Evolutionary conservation across 2,888 invertebrate species (phyloP).

Genomic region (Phengaris alcon): DNA sequence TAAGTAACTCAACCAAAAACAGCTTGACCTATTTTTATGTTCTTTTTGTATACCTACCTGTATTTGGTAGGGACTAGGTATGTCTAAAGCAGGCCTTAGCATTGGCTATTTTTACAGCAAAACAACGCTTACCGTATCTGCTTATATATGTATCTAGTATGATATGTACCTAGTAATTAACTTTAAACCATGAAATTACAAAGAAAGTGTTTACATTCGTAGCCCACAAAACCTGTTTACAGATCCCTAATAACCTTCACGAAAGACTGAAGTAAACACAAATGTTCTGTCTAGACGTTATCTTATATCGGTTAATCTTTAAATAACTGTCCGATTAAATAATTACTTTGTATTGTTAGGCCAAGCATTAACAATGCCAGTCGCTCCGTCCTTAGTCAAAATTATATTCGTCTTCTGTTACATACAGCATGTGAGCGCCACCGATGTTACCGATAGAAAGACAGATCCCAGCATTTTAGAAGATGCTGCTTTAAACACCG

Average conservation of each 20-base stretch:
- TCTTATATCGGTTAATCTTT: constrained; percentile 26
- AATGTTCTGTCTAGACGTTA: constrained; percentile 6
- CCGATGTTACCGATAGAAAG: constrained; percentile 17
- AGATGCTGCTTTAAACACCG: constrained; percentile 64
- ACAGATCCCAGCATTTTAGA: constrained; percentile 49
- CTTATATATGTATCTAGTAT: too few relatives aligned
- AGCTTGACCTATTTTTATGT: too few relatives aligned
- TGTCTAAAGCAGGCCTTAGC: too few relatives aligned
- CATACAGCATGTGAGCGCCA: constrained; percentile 21
- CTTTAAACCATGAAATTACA: too few relatives aligned
- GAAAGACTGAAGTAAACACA: neutral
- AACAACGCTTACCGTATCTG: too few relatives aligned
- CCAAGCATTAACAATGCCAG: constrained; percentile 25
- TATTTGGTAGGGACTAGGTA: too few relatives aligned
- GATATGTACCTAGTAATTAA: too few relatives aligned
- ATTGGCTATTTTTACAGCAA: too few relatives aligned
- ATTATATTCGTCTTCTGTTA: constrained; percentile 22
- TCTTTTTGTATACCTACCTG: too few relatives aligned
- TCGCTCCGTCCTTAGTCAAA: constrained; percentile 29
- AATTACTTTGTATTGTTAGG: constrained; percentile 15
- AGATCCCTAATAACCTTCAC: constrained; percentile 11
- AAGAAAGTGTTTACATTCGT: too few relatives aligned
- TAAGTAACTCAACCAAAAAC: too few relatives aligned
- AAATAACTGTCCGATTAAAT: constrained; percentile 16
- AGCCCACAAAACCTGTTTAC: neutral